These are phyloP conservation scores for Antrozous pallidus DNA, from an alignment of 2,797 vertebrate species.

Conservation along the genomic window DNA sequence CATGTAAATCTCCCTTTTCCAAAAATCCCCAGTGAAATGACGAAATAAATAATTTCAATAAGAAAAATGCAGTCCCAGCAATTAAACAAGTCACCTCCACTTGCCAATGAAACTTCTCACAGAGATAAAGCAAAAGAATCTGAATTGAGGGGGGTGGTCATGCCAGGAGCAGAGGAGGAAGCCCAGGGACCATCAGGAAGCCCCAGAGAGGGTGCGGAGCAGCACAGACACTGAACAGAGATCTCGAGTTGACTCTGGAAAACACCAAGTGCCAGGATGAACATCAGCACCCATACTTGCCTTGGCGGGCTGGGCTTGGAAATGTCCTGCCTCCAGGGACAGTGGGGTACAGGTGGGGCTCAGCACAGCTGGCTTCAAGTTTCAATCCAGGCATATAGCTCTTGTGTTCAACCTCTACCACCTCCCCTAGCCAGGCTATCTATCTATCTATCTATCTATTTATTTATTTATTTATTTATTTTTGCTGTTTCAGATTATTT, in stretches of 20 bases:
- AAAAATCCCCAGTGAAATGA: background rate
- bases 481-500: no score
- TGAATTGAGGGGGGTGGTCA: background rate
- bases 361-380: background rate
- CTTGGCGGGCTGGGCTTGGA: background rate
- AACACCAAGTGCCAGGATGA: background rate
- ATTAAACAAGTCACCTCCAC: background rate
- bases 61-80: background rate
- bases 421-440: background rate
- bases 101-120: background rate
- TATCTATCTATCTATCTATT: no score
- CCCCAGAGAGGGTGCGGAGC: background rate
- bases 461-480: no score
- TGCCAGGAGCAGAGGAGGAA: background rate
- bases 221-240: background rate
- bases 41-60: background rate
- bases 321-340: no score
- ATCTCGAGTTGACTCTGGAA: background rate
- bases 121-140: background rate
- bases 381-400: no score
- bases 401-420: background rate
- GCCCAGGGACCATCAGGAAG: background rate
- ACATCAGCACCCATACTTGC: background rate
- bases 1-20: background rate
- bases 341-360: background rate